Evolutionary conservation across 2,888 invertebrate species (phyloP).

Genomic region (Rosalia funebris): DNA sequence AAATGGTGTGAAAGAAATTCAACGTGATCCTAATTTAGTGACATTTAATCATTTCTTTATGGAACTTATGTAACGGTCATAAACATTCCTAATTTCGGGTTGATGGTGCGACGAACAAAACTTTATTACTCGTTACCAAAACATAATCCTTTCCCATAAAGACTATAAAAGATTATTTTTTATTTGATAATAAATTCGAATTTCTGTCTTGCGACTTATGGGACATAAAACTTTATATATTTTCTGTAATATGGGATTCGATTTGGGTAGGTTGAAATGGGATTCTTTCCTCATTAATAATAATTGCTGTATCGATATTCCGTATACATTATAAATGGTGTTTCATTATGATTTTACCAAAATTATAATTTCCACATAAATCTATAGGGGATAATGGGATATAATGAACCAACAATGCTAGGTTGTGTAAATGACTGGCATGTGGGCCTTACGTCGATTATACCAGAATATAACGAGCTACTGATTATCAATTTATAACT

Average conservation of each 20-base stretch:
- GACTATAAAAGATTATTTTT: slow-evolving; percentile 15
- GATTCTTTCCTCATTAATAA: slow-evolving; percentile 1
- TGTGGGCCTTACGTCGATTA: slow-evolving; percentile 26
- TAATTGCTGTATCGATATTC: slow-evolving; percentile 15
- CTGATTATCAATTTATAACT: slow-evolving; percentile 33
- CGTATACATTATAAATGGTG: slow-evolving; percentile 18
- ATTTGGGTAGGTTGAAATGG: slow-evolving; percentile 1
- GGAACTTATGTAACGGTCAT: slow-evolving; percentile 2
- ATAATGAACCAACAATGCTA: slow-evolving; percentile 23
- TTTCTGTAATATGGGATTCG: not conserved
- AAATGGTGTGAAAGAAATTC: not conserved
- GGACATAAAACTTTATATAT: slow-evolving; percentile 9
- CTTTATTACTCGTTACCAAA: slow-evolving; percentile 16
- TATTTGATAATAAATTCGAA: slow-evolving; percentile 8
- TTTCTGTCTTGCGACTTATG: slow-evolving; percentile 10
- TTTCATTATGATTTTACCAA: slow-evolving; percentile 19
- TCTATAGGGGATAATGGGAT: slow-evolving; percentile 20
- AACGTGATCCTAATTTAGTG: slow-evolving; percentile 14
- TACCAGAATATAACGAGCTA: slow-evolving; percentile 18
- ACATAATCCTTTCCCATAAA: slow-evolving; percentile 10
- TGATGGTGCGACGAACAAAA: slow-evolving; percentile 8
- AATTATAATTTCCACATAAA: slow-evolving; percentile 29
- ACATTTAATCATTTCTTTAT: slow-evolving; percentile 9
- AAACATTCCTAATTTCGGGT: slow-evolving; percentile 1
- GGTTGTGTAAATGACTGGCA: slow-evolving; percentile 10